Evolutionary conservation across 2,113 vertebrate species (phyloP).

Genomic region (Spilogale gracilis): DNA sequence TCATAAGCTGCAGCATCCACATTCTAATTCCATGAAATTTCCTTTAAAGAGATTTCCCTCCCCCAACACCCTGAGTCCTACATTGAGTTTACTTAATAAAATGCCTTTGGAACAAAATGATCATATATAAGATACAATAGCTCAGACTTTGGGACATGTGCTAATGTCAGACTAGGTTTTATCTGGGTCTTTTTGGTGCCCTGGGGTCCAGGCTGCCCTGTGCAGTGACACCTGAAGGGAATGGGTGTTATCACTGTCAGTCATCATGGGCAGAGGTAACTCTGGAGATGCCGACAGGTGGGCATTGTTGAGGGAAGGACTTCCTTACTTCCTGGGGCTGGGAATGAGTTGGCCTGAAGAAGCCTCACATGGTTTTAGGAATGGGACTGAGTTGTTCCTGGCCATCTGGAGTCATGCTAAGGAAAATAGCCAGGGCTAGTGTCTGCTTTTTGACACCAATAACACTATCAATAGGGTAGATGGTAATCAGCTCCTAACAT

Average conservation of each 20-base stretch:
- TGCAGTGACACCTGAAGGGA: no score
- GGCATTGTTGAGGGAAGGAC: neutral
- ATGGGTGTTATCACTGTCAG: neutral
- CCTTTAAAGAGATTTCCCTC: neutral
- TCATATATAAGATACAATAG: neutral
- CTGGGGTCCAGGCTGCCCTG: neutral
- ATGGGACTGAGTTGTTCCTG: neutral
- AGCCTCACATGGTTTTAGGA: neutral
- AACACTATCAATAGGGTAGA: rapidly evolving
- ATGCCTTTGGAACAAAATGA: neutral
- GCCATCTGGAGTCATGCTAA: neutral
- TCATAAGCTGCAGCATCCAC: neutral
- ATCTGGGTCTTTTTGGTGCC: neutral
- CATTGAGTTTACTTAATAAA: neutral
- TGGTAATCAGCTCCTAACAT: neutral
- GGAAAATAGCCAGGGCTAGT: no score
- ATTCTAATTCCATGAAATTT: neutral
- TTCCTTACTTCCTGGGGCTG: neutral
- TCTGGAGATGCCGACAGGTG: neutral
- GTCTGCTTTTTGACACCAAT: neutral
- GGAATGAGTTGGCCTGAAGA: neutral
- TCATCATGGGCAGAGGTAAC: neutral
- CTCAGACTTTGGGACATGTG: neutral
- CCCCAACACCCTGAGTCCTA: neutral
- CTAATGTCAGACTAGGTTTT: neutral